A percentile compares a stretch with the other conserved stretches of the same genome.
These are phyloP conservation scores for Diaphora mendica DNA, from an alignment of 2,888 invertebrate genomes.

Conservation along the genomic window DNA sequence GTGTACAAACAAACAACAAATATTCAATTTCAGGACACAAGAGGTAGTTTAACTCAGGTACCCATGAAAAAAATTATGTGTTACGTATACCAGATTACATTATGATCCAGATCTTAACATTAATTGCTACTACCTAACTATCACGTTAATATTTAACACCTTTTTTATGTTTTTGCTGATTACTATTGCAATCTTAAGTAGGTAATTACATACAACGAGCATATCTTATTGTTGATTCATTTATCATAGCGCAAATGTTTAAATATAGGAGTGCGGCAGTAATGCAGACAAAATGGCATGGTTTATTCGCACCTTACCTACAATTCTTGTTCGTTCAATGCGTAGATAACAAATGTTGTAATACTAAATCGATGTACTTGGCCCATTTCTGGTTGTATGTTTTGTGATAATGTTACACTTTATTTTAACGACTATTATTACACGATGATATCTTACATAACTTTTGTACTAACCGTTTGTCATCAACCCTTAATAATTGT, in stretches of 20 bases:
- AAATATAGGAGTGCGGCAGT: constrained; percentile 2
- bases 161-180: neutral
- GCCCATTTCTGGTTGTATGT: constrained; percentile 7
- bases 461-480: neutral
- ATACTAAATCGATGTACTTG: constrained; percentile 4
- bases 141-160: too few species aligned
- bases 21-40: too few species aligned
- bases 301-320: neutral
- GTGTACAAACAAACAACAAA: too few species aligned
- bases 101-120: neutral
- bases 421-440: neutral
- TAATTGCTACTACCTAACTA: too few species aligned
- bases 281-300: neutral
- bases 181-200: neutral
- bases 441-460: neutral
- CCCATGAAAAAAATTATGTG: too few species aligned
- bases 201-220: neutral
- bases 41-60: too few species aligned
- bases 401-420: constrained; percentile 1
- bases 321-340: neutral
- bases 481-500: neutral
- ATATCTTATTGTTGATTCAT: neutral
- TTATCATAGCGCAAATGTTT: neutral
- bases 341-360: constrained; percentile 6
- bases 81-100: neutral